A percentile compares a stretch with the other conserved stretches of the same genome.
phyloP scores from a whole-genome alignment of 2,113 vertebrate species.

The Rhinopomastus cyanomelas region DNA sequence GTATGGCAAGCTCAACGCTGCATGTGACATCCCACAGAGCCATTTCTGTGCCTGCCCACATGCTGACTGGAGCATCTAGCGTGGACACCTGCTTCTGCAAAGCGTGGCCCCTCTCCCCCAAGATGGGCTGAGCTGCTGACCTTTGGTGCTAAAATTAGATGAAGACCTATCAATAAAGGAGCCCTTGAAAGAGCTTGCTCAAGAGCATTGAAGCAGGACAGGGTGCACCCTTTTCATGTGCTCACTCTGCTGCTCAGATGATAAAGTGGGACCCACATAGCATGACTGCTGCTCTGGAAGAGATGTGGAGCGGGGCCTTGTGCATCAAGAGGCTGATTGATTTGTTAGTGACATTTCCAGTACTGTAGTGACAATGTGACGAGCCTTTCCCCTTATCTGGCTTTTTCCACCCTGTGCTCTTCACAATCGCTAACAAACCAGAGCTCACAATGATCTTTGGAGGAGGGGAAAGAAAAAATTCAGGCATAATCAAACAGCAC shows the following conservation, averaged over 20 bases:
- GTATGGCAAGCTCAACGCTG: not conserved
- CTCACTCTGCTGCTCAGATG: not conserved
- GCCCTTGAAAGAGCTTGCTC: not conserved
- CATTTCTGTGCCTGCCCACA: not conserved
- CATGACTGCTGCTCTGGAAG: not conserved
- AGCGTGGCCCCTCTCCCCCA: not conserved
- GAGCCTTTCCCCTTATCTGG: constrained; percentile 52
- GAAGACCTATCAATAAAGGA: not conserved
- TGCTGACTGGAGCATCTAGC: not conserved
- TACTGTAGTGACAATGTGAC: constrained; percentile 20
- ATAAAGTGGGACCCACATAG: not conserved
- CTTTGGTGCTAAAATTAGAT: not conserved
- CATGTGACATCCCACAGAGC: rapidly evolving
- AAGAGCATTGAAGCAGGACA: not conserved
- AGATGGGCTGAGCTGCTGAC: not conserved
- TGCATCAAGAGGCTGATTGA: not conserved
- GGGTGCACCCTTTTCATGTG: not conserved
- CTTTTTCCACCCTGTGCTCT: constrained; percentile 14
- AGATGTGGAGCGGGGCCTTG: not conserved
- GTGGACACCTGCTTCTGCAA: not conserved
- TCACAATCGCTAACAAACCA: not conserved
- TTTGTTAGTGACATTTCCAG: constrained; percentile 35
- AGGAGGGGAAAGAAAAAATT: constrained; percentile 31
- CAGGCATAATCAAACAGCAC: constrained; percentile 18
- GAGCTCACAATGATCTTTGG: constrained; percentile 30